Evolutionary conservation across 2,113 vertebrate genomes (phyloP).

Genomic region (Panthera tigris): DNA sequence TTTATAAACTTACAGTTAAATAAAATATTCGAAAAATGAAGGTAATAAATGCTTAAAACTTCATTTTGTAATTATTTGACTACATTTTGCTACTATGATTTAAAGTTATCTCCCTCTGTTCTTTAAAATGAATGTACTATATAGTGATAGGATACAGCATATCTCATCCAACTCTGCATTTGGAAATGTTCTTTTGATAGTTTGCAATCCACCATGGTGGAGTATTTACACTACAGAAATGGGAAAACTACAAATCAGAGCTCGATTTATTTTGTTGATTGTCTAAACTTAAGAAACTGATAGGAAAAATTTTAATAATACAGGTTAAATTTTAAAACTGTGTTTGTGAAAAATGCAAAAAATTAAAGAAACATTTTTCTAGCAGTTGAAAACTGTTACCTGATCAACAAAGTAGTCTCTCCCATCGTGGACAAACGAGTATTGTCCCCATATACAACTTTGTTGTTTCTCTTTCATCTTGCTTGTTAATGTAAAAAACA

Average conservation of each 20-base stretch:
- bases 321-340: not conserved
- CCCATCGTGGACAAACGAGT: not conserved
- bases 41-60: not conserved
- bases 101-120: not conserved
- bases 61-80: not conserved
- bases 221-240: not conserved
- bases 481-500: not conserved
- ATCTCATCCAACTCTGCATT: not conserved
- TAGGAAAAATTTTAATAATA: not conserved
- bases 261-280: slow-evolving; percentile 4
- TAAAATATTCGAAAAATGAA: not conserved
- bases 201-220: not conserved
- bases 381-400: not conserved
- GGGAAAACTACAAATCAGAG: not conserved
- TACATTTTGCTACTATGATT: not conserved
- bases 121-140: not conserved
- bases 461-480: slow-evolving; percentile 15
- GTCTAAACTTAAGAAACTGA: not conserved
- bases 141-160: not conserved
- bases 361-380: not conserved
- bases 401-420: not conserved
- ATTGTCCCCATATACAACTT: not conserved
- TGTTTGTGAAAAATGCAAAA: slow-evolving; percentile 21
- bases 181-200: slow-evolving; percentile 41
- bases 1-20: not conserved